Evolutionary conservation across 2,888 invertebrate genomes (phyloP).

Genomic region (Chrysomela aeneicollis): DNA sequence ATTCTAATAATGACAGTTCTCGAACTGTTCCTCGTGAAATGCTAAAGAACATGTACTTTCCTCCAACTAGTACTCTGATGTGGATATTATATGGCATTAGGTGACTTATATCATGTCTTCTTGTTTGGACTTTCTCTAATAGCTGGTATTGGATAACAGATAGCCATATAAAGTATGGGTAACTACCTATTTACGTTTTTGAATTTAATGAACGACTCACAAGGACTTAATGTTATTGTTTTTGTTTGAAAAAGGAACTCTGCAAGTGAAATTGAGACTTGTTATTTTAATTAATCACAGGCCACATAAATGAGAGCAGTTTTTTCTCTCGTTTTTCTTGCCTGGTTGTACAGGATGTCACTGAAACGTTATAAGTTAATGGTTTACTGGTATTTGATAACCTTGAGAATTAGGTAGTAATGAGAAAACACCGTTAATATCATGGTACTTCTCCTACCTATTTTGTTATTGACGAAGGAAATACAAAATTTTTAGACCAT

Average conservation of each 20-base stretch:
- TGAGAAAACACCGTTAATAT: no score
- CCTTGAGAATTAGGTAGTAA: no score
- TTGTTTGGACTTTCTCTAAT: constrained; percentile 16
- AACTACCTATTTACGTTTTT: neutral
- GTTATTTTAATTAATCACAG: neutral
- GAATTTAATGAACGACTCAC: constrained; percentile 4
- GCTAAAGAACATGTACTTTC: neutral
- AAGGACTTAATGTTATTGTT: constrained; percentile 18
- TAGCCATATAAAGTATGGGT: constrained; percentile 9
- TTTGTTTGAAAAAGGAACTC: neutral
- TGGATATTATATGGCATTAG: neutral
- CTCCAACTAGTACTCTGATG: no score
- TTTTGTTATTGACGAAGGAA: no score
- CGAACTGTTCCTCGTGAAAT: neutral
- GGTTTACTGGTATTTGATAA: no score
- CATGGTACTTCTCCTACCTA: no score
- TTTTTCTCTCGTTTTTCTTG: no score
- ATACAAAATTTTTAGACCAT: no score
- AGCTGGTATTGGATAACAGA: constrained; percentile 8
- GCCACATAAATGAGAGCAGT: neutral
- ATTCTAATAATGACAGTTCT: no score
- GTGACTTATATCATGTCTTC: neutral
- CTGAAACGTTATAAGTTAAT: no score
- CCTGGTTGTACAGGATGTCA: neutral
- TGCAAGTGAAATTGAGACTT: neutral